These are phyloP conservation scores for Amniataba percoides DNA, from an alignment of 2,797 vertebrate genomes.

Conservation along the genomic window DNA sequence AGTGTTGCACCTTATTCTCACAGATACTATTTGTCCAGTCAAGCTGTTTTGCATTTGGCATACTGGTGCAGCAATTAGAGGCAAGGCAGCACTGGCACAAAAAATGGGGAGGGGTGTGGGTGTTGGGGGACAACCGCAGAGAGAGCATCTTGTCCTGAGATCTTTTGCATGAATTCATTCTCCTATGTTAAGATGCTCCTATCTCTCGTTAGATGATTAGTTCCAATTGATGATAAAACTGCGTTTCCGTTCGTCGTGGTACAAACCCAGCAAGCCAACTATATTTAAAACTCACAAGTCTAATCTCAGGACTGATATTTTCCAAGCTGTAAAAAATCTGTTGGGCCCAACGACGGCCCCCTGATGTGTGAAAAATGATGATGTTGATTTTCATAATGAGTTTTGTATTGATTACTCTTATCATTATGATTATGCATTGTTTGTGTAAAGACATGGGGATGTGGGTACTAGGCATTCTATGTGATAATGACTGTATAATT, in stretches of 20 bases:
- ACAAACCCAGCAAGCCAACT: slow-evolving; percentile 9
- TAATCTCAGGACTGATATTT: slow-evolving; percentile 67
- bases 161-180: slow-evolving; percentile 67
- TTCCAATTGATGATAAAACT: slow-evolving; percentile 9
- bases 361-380: slow-evolving; percentile 29
- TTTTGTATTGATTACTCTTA: slow-evolving; percentile 67
- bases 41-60: slow-evolving; percentile 39
- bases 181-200: slow-evolving; percentile 37
- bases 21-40: slow-evolving; percentile 37
- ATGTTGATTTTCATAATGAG: slow-evolving; percentile 59
- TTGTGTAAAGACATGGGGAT: slow-evolving; percentile 68
- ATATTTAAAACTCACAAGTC: slow-evolving; percentile 36
- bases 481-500: slow-evolving; percentile 70
- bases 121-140: not conserved
- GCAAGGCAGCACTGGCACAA: slow-evolving; percentile 19
- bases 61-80: slow-evolving; percentile 21
- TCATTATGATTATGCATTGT: slow-evolving; percentile 64
- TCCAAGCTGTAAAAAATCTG: slow-evolving; percentile 51
- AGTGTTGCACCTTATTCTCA: slow-evolving; percentile 55
- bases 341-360: slow-evolving; percentile 44
- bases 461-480: slow-evolving; percentile 61
- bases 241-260: slow-evolving; percentile 36
- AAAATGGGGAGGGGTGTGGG: not conserved
- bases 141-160: slow-evolving; percentile 49
- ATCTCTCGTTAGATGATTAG: slow-evolving; percentile 34